Evolutionary conservation across 2,797 vertebrate species (phyloP).

Genomic region (Epinephelus awoara): DNA sequence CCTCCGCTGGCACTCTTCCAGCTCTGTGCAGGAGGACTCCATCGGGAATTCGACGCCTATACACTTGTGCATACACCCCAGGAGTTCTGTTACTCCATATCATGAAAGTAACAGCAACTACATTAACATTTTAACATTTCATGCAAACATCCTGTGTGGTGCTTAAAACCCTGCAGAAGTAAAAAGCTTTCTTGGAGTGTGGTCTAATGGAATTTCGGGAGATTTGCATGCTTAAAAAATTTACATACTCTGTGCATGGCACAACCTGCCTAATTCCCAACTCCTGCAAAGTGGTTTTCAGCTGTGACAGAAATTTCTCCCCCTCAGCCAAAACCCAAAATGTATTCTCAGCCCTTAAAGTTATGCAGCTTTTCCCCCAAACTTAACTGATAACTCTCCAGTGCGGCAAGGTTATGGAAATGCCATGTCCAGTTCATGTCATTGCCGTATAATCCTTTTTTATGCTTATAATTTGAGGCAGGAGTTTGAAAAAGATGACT

Average conservation of each 20-base stretch:
- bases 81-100: background rate
- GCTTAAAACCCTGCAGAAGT: background rate
- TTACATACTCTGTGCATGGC: slow-evolving; percentile 1
- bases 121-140: background rate
- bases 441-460: slow-evolving; percentile 1
- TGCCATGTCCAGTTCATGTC: background rate
- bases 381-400: slow-evolving; percentile 2
- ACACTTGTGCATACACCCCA: background rate
- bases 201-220: background rate
- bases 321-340: slow-evolving; percentile 15
- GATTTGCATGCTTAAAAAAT: slow-evolving; percentile 9
- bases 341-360: slow-evolving; percentile 7
- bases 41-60: background rate
- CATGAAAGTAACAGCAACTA: background rate
- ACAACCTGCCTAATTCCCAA: slow-evolving; percentile 6
- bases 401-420: background rate
- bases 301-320: slow-evolving; percentile 13
- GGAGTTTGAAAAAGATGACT: slow-evolving; percentile 5
- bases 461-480: slow-evolving; percentile 7
- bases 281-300: slow-evolving; percentile 24
- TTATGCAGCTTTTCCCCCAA: background rate
- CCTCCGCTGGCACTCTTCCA: slow-evolving; percentile 72
- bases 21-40: slow-evolving; percentile 58
- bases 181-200: background rate
- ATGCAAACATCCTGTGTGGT: background rate